phyloP scores from a whole-genome alignment of 2,888 invertebrate species.

The Carpatolechia fugitivella region DNA sequence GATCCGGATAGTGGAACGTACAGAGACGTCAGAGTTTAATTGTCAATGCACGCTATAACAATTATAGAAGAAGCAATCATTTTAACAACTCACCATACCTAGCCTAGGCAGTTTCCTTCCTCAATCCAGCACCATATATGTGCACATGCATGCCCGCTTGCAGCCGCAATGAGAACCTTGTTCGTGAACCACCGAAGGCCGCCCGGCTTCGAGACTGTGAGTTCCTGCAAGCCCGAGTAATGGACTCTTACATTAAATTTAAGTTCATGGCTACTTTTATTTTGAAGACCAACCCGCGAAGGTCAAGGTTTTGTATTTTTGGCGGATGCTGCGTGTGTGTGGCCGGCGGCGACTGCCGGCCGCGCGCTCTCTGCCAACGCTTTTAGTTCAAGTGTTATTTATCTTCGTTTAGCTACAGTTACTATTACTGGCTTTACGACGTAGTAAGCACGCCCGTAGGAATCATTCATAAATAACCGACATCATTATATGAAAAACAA shows the following conservation, averaged over 20 bases:
- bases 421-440: constrained; percentile 6
- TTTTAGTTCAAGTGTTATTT: constrained; percentile 43
- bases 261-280: constrained; percentile 75
- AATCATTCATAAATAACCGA: constrained; percentile 29
- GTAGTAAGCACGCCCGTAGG: constrained; percentile 44
- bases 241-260: constrained; percentile 52
- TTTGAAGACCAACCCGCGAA: constrained; percentile 69
- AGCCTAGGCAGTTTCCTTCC: constrained; percentile 31
- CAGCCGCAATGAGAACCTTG: constrained; percentile 67
- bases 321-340: constrained; percentile 49
- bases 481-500: neutral
- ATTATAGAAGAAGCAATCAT: constrained; percentile 15
- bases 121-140: constrained; percentile 33
- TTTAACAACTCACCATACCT: constrained; percentile 27
- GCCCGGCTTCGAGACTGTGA: constrained; percentile 31
- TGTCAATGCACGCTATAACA: constrained; percentile 2
- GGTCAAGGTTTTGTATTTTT: constrained; percentile 74
- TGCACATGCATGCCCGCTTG: constrained; percentile 16
- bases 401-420: constrained; percentile 29
- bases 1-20: neutral
- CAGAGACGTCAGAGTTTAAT: neutral
- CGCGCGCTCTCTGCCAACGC: constrained; percentile 51
- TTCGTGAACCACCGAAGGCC: constrained; percentile 75
- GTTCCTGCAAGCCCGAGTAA: constrained; percentile 33
- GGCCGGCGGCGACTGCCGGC: constrained; percentile 24